phyloP scores from a whole-genome alignment of 2,797 vertebrate species.

The Sebastes hubbsi region DNA sequence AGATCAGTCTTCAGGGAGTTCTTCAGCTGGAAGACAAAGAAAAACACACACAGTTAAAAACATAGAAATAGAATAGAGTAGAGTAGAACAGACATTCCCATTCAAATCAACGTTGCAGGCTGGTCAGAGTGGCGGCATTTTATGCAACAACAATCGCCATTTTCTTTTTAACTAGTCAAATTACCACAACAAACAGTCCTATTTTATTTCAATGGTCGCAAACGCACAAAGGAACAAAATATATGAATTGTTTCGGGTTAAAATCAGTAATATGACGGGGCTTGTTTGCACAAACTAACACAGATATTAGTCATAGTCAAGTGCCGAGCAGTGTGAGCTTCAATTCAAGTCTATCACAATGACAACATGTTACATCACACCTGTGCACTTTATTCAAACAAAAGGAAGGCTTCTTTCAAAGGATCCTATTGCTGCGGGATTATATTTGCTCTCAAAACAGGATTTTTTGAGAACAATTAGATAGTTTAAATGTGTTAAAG shows the following conservation, averaged over 20 bases:
- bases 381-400: not conserved
- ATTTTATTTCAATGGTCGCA: no score
- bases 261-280: not conserved
- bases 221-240: not conserved
- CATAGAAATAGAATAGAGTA: not conserved
- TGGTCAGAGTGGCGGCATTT: no score
- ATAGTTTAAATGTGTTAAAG: no score
- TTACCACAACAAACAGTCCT: no score
- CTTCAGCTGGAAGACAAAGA: slow-evolving; percentile 85
- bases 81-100: no score
- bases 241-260: not conserved
- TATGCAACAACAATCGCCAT: no score
- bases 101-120: not conserved
- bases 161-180: no score
- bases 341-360: not conserved
- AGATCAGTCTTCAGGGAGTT: slow-evolving; percentile 95
- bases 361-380: not conserved
- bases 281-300: not conserved
- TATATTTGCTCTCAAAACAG: not conserved
- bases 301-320: not conserved
- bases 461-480: not conserved
- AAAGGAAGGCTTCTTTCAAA: not conserved
- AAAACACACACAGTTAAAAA: slow-evolving; percentile 5
- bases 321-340: not conserved
- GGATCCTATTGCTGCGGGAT: not conserved